Evolutionary conservation across 1,140 invertebrate genomes (phyloP).

Genomic region (Drosophila chauvacae): DNA sequence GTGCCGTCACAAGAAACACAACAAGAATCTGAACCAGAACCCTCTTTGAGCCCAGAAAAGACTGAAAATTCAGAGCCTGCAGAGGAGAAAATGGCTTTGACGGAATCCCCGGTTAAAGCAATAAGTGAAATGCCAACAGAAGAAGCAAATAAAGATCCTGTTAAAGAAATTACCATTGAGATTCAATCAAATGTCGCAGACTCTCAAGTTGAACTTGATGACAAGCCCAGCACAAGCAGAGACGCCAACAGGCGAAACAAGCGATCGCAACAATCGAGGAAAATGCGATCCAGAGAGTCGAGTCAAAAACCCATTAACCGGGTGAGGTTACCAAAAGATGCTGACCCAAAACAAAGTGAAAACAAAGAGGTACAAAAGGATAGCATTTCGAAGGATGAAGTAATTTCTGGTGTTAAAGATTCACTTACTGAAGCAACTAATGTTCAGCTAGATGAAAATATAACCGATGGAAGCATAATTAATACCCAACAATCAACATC

Average conservation of each 20-base stretch:
- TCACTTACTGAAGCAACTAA: neutral
- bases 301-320: slow-evolving; percentile 60
- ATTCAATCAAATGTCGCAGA: neutral
- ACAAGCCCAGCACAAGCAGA: slow-evolving; percentile 53
- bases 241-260: slow-evolving; percentile 44
- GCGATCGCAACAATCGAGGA: slow-evolving; percentile 47
- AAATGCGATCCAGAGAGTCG: slow-evolving; percentile 44
- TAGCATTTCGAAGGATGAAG: neutral
- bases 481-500: neutral
- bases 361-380: neutral
- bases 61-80: slow-evolving; percentile 7
- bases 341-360: neutral
- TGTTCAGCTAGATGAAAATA: neutral
- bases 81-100: neutral
- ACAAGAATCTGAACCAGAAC: neutral
- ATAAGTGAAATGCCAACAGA: neutral
- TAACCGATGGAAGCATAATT: neutral
- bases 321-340: slow-evolving; percentile 3
- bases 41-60: neutral
- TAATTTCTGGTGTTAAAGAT: neutral
- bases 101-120: neutral
- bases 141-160: neutral
- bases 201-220: slow-evolving; percentile 19
- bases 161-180: neutral
- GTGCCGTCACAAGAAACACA: no score